These are phyloP conservation scores for Pteria penguin DNA, from an alignment of 2,888 invertebrate genomes.

Conservation along the genomic window DNA sequence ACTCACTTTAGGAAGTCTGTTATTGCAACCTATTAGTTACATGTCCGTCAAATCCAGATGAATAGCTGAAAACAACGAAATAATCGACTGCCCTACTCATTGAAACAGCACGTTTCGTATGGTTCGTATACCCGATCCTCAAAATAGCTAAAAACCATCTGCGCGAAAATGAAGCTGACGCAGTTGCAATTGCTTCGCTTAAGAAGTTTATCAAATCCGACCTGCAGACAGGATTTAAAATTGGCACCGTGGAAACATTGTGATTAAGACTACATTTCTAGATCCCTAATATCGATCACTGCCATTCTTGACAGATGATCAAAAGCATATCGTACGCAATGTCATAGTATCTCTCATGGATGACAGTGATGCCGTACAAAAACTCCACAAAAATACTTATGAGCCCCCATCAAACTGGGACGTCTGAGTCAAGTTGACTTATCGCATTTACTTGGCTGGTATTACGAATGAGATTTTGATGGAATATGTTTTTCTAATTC, in stretches of 20 bases:
- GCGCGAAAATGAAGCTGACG: background rate
- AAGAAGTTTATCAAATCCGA: background rate
- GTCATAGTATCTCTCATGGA: background rate
- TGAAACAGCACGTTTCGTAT: no score
- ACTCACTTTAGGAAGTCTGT: conserved; percentile 21
- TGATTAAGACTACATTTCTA: background rate
- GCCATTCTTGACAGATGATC: background rate
- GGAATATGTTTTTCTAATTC: no score
- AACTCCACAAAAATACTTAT: no score
- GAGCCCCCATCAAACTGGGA: no score
- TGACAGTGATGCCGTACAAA: background rate
- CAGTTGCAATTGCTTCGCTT: background rate
- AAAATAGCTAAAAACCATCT: conserved; percentile 21
- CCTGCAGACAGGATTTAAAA: background rate
- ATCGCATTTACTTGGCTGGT: no score
- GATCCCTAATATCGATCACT: background rate
- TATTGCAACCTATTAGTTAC: conserved; percentile 8
- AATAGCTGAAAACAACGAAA: background rate
- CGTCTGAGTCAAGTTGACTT: no score
- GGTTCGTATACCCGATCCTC: no score
- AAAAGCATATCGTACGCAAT: background rate
- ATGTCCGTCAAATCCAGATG: conserved; percentile 16
- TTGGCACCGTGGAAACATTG: background rate
- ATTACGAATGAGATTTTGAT: no score
- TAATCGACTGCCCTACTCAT: conserved; percentile 13